Evolutionary conservation across 2,113 vertebrate genomes (phyloP).

Genomic region (Probosciger aterrimus): DNA sequence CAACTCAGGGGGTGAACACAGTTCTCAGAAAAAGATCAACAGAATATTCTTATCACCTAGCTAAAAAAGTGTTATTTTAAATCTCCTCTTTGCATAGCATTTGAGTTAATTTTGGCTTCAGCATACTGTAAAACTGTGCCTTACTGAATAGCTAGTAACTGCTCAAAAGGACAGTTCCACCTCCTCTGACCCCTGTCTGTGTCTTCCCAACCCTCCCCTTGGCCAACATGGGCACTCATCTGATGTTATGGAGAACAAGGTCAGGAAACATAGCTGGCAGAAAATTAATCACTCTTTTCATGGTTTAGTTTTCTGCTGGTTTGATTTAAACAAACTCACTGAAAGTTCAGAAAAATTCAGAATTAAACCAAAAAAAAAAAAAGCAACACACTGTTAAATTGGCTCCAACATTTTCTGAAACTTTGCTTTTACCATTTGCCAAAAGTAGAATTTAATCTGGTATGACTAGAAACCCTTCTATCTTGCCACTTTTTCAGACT

Average conservation of each 20-base stretch:
- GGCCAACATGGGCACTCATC: background rate
- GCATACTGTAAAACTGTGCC: background rate
- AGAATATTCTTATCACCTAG: background rate
- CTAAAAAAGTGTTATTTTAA: background rate
- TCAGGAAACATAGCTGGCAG: background rate
- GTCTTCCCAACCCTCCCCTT: background rate
- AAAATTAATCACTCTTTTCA: background rate
- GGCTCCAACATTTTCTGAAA: background rate
- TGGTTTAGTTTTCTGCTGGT: background rate
- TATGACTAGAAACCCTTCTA: background rate
- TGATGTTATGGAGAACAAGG: background rate
- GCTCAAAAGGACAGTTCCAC: background rate
- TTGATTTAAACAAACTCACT: background rate
- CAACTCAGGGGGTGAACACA: background rate
- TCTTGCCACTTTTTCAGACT: background rate
- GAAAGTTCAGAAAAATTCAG: background rate
- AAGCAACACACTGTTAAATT: background rate
- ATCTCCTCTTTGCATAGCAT: background rate
- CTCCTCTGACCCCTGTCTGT: background rate
- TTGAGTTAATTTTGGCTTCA: background rate
- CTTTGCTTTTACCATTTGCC: background rate
- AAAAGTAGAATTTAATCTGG: background rate
- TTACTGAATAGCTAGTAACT: background rate
- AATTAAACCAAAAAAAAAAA: background rate
- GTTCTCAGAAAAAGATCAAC: background rate